Conservation (phyloP, 2,888 invertebrate species). For the Meiosimyza decipiens region DNA sequence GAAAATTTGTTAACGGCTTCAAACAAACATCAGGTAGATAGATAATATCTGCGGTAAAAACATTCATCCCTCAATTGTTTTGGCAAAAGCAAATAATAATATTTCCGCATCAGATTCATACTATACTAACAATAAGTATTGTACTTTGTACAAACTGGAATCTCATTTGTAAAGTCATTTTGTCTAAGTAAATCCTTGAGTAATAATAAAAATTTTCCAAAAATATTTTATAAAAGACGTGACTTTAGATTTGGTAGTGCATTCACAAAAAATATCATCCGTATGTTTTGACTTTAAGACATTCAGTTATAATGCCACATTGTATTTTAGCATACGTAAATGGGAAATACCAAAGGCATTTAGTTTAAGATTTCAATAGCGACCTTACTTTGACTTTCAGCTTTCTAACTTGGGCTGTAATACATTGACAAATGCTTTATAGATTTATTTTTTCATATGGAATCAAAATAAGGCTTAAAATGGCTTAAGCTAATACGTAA, state of each 20-base stretch:
- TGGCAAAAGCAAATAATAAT: conserved; percentile 53
- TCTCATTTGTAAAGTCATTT: conserved; percentile 64
- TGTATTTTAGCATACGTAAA: conserved; percentile 11
- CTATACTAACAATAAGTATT: conserved; percentile 8
- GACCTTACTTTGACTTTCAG: conserved; percentile 54
- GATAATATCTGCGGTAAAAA: neutral
- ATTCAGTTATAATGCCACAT: conserved; percentile 6
- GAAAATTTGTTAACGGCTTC: too few species aligned
- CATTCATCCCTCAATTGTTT: conserved; percentile 49
- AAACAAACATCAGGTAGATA: neutral
- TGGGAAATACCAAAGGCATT: conserved; percentile 25
- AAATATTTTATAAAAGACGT: conserved; percentile 36
- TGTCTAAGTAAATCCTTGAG: conserved; percentile 57
- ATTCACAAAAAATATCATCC: conserved; percentile 16
- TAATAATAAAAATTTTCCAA: too few species aligned
- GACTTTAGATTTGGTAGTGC: conserved; percentile 38
- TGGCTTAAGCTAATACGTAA: too few species aligned
- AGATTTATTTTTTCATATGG: too few species aligned
- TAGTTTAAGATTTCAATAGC: conserved; percentile 46
- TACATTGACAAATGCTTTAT: too few species aligned
- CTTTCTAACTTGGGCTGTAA: conserved; percentile 35
- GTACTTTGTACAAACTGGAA: conserved; percentile 45
- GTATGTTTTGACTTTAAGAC: conserved; percentile 59
- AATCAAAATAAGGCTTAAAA: too few species aligned
- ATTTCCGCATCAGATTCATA: conserved; percentile 54